phyloP scores from a whole-genome alignment of 2,797 vertebrate genomes.

The Iguana delicatissima region DNA sequence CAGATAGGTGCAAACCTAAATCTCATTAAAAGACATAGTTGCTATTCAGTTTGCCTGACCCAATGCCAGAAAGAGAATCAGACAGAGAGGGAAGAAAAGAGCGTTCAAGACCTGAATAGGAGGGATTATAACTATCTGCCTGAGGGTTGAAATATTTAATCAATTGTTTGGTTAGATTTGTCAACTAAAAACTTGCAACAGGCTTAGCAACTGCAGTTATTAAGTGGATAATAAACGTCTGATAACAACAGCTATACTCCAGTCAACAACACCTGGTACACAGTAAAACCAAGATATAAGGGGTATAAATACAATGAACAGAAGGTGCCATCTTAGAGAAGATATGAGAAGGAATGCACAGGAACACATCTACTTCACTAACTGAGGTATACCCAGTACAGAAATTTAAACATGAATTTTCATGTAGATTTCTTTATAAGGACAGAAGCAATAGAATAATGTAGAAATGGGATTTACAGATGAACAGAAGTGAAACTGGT shows the following conservation, averaged over 20 bases:
- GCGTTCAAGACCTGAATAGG: too few species aligned
- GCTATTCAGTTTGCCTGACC: conserved; percentile 58
- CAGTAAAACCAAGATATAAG: too few species aligned
- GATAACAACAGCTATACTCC: not conserved
- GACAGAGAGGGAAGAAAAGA: not conserved
- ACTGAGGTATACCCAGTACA: too few species aligned
- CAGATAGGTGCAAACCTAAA: conserved; percentile 66
- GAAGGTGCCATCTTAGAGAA: too few species aligned
- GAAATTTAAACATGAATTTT: too few species aligned
- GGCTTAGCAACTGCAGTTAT: not conserved
- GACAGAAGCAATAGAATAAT: too few species aligned
- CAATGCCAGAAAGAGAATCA: not conserved
- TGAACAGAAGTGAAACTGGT: too few species aligned
- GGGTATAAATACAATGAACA: not conserved
- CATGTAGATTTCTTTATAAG: too few species aligned
- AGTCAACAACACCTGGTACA: too few species aligned
- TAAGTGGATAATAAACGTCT: not conserved
- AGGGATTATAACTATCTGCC: not conserved
- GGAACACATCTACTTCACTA: too few species aligned
- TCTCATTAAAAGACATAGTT: conserved; percentile 54
- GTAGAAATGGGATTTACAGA: too few species aligned
- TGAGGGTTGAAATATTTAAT: not conserved
- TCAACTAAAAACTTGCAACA: not conserved
- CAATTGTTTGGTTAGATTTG: not conserved
- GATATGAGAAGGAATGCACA: too few species aligned